Percentiles rank a stretch among this genome's conserved stretches.
These are phyloP conservation scores for Ernsta delagoae DNA, from an alignment of 2,888 invertebrate species.

Conservation along the genomic window DNA sequence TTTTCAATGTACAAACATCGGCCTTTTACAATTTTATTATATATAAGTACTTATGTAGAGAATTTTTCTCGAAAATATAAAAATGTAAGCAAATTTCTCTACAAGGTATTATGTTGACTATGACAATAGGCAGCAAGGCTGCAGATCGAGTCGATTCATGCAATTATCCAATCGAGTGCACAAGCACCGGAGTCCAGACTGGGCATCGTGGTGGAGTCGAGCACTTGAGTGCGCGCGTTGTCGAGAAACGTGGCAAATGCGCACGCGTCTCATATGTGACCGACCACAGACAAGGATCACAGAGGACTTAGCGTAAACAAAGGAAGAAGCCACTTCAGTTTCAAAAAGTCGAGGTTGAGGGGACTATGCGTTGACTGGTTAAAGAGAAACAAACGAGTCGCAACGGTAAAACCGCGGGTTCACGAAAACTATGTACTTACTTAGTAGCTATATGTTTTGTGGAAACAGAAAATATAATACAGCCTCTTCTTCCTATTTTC, in stretches of 20 bases:
- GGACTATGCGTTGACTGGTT: too few species aligned
- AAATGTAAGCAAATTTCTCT: constrained; percentile 2
- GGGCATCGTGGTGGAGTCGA: constrained; percentile 40
- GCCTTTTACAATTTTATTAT: too few species aligned
- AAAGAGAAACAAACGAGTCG: too few species aligned
- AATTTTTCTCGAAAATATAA: constrained; percentile 18
- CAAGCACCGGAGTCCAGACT: constrained; percentile 56
- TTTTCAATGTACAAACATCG: too few species aligned
- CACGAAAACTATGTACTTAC: too few species aligned
- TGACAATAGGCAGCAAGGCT: constrained; percentile 63
- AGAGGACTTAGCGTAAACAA: neutral
- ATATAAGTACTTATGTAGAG: too few species aligned
- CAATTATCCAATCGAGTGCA: constrained; percentile 80
- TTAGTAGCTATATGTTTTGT: too few species aligned
- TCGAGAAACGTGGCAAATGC: constrained; percentile 36
- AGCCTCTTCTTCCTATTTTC: too few species aligned
- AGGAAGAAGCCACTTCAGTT: neutral
- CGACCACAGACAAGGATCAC: constrained; percentile 40
- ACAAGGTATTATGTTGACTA: constrained; percentile 39
- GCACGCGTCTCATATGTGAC: constrained; percentile 67
- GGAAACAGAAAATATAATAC: too few species aligned
- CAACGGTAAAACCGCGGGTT: too few species aligned
- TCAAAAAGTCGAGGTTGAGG: neutral
- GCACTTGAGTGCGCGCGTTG: constrained; percentile 25
- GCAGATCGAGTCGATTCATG: constrained; percentile 64